Base-by-base conservation (phyloP, 1,140 invertebrate genomes). In the Cotesia chilonis region DNA sequence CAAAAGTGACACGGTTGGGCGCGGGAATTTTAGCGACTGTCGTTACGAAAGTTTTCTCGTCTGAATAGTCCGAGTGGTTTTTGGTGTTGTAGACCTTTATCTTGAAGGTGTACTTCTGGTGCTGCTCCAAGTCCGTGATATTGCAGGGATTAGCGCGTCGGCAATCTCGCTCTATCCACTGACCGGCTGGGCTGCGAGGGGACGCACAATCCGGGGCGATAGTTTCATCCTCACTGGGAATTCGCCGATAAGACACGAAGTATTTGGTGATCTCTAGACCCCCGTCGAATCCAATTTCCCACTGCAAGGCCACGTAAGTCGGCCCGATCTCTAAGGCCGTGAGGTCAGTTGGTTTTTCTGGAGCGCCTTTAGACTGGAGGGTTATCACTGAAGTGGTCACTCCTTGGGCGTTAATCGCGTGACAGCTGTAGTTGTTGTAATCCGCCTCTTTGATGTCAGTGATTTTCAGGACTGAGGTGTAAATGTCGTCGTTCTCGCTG, bases 201-300 rank as follows among this genome's bases (percentile, higher is more conserved):
- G 89, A 88, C 14, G 89, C 89, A 73, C 92, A 92, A 65, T 92
- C 89, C 0, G 90, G 83, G 12, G 89, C 86, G 28, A 90, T 77
- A 74, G 91, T 84, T 72, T 92, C 90, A 75, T 91, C 88, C 2
- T 88, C 82, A 2, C 88, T 85, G 0, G 88, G 84, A 0, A 92
- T 89, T 36, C 92, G 89, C 63, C 91, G 89, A 80, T 94, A 94
- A 6, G 90, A 90, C 4, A 96, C 93, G 76, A 94, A 94, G 83
- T 94, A 96, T 79, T 95, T 95, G 0, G 94, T 96, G 76, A 92
- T 94, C 10, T 90, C 89, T 41, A 95, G 81, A 0, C 95, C 95
- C 0, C 96, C 96, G 84, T 97, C 94, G 80, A 97, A 98, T 0
- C 95, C 95, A 1, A 94, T 90, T 75, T 94, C 92, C 95, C 95